Conservation (phyloP, 2,797 vertebrate species). For the Mormyrops attenuatus region DNA sequence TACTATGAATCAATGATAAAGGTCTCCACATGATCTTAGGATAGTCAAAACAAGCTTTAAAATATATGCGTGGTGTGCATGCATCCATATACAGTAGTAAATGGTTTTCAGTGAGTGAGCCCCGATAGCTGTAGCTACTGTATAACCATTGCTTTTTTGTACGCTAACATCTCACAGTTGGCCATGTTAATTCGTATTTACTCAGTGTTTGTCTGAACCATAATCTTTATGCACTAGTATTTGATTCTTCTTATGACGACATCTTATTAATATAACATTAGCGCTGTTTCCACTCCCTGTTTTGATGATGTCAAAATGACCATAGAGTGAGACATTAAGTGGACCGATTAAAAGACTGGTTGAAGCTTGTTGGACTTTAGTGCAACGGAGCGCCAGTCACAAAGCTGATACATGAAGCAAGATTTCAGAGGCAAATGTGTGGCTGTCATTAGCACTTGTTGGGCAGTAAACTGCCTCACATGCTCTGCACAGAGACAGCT, state of each 20-base stretch:
- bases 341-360: neutral
- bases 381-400: neutral
- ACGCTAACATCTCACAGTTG: neutral
- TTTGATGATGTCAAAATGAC: neutral
- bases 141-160: neutral
- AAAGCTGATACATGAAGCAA: neutral
- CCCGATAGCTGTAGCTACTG: neutral
- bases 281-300: too few relatives aligned
- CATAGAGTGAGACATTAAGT: neutral
- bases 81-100: neutral
- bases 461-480: conserved; percentile 28
- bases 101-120: neutral
- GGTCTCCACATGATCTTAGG: neutral
- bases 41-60: neutral
- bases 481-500: conserved; percentile 24
- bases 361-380: neutral
- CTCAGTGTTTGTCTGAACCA: neutral
- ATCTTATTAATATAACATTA: neutral
- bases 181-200: neutral
- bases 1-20: neutral
- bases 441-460: conserved; percentile 24
- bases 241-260: neutral
- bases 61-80: neutral
- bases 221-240: neutral
- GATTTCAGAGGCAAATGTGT: conserved; percentile 8